A percentile compares a stretch with the other conserved stretches of the same genome.
These are phyloP conservation scores for Notechis scutatus DNA, from an alignment of 2,113 vertebrate species.

Conservation along the genomic window DNA sequence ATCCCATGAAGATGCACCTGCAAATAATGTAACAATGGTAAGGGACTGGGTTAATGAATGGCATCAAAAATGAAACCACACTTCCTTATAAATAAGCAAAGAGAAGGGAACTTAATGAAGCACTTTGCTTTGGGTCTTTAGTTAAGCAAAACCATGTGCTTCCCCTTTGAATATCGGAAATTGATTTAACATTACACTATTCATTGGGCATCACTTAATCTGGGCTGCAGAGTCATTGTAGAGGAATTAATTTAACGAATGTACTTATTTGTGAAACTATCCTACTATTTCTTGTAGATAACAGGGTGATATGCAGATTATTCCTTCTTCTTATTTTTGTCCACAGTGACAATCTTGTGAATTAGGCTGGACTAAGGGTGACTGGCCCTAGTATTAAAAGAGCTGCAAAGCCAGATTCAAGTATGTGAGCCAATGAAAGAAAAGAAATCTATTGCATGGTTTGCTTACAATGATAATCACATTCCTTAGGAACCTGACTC, in stretches of 20 bases:
- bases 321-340: not conserved
- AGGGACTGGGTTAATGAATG: conserved; percentile 22
- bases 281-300: not conserved
- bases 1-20: not conserved
- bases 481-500: not conserved
- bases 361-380: not conserved
- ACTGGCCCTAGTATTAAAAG: not conserved
- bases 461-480: not conserved
- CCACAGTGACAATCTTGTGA: not conserved
- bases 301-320: not conserved
- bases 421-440: conserved; percentile 30
- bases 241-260: not conserved
- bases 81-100: conserved; percentile 2
- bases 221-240: not conserved
- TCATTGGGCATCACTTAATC: not conserved
- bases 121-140: not conserved
- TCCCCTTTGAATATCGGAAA: conserved; percentile 11
- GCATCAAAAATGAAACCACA: conserved; percentile 19
- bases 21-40: not conserved
- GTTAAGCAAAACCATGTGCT: not conserved
- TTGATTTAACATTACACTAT: conserved; percentile 2
- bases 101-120: conserved; percentile 13
- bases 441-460: not conserved
- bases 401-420: conserved; percentile 39
- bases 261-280: not conserved